Conservation (phyloP, 1,140 invertebrate genomes). For the Drosophila auraria region DNA sequence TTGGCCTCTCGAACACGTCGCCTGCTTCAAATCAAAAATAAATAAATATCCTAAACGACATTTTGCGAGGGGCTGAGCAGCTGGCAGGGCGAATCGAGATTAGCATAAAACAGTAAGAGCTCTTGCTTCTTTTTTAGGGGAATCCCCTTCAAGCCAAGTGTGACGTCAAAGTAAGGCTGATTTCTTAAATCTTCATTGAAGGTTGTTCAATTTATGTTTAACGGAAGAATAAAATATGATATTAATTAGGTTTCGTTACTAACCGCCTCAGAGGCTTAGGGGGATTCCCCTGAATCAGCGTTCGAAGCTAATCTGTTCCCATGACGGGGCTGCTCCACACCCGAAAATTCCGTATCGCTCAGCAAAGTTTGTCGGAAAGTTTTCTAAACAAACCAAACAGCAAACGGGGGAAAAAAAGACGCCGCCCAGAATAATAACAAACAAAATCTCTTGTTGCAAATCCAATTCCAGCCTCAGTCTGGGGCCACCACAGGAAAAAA, state of each 20-base stretch:
- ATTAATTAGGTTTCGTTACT: neutral
- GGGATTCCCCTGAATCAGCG: conserved; percentile 9
- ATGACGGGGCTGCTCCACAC: neutral
- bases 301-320: neutral
- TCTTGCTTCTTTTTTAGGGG: neutral
- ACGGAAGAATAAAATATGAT: neutral
- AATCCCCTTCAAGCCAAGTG: neutral
- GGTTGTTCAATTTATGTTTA: conserved; percentile 3
- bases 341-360: conserved; percentile 8
- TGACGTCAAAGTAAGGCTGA: conserved; percentile 5
- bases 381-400: conserved; percentile 59
- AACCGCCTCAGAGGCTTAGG: neutral
- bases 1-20: conserved; percentile 56
- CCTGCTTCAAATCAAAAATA: conserved; percentile 75
- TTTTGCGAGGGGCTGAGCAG: conserved; percentile 13
- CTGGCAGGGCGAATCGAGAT: conserved; percentile 1
- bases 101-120: conserved; percentile 11
- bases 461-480: conserved; percentile 35
- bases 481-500: conserved; percentile 11
- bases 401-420: conserved; percentile 2
- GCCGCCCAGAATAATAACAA: conserved; percentile 27
- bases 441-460: conserved; percentile 43
- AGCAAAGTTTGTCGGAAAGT: conserved; percentile 61
- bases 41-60: conserved; percentile 75
- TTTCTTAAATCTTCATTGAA: neutral